Percentiles rank a stretch among this genome's conserved stretches.
phyloP scores from a whole-genome alignment of 2,797 vertebrate genomes.

The Cetoscarus ocellatus region DNA sequence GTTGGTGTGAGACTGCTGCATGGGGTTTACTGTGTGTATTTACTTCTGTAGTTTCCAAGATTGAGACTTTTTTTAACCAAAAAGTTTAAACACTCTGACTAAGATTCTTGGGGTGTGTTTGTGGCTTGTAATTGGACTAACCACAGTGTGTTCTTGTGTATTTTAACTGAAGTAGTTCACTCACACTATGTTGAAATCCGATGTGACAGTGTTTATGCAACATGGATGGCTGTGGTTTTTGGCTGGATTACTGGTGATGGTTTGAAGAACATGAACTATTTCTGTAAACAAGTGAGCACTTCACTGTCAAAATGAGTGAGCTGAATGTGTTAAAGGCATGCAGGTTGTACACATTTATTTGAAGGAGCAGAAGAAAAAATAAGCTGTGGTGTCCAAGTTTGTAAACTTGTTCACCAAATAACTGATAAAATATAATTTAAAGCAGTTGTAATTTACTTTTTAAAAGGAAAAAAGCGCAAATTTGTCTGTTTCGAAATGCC shows the following conservation, averaged over 20 bases:
- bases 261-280: constrained; percentile 12
- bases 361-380: neutral
- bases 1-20: constrained; percentile 47
- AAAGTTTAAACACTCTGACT: neutral
- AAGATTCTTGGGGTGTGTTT: neutral
- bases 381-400: neutral
- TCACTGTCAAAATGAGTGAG: neutral
- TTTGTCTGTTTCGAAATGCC: too few species aligned
- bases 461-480: too few species aligned
- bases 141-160: neutral
- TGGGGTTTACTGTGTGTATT: constrained; percentile 37
- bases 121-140: constrained; percentile 20
- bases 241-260: constrained; percentile 9
- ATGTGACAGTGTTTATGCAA: constrained; percentile 6
- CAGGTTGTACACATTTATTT: neutral
- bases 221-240: constrained; percentile 3
- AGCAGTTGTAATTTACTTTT: too few species aligned
- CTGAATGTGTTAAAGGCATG: neutral
- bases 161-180: constrained; percentile 4
- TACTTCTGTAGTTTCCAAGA: constrained; percentile 10
- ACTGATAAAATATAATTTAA: too few species aligned
- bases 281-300: neutral
- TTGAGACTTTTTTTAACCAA: constrained; percentile 6
- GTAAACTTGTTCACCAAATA: too few species aligned
- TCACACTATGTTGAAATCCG: neutral